These are phyloP conservation scores for Phyllostomus discolor DNA, from an alignment of 2,113 vertebrate species.

Conservation along the genomic window DNA sequence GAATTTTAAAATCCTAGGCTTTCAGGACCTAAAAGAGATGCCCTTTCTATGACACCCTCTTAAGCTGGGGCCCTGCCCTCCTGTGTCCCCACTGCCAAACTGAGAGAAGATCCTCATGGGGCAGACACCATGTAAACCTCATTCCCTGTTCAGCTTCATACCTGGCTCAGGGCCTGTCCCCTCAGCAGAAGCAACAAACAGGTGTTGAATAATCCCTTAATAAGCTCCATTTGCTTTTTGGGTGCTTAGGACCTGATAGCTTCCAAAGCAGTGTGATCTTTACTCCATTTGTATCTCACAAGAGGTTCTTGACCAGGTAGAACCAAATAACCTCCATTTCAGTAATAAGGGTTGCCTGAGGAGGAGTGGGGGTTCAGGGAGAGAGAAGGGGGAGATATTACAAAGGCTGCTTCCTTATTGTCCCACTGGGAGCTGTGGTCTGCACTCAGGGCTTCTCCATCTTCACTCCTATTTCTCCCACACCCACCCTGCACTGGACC, in stretches of 20 bases:
- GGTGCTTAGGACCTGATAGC: background rate
- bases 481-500: background rate
- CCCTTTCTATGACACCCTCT: background rate
- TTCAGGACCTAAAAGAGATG: background rate
- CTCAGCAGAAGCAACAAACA: background rate
- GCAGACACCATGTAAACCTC: background rate
- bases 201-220: background rate
- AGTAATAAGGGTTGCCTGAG: background rate
- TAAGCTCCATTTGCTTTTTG: background rate
- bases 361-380: background rate
- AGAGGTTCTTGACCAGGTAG: background rate
- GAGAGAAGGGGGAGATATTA: too few species aligned
- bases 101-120: background rate
- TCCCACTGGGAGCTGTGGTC: background rate
- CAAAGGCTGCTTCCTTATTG: background rate
- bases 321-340: background rate
- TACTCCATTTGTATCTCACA: background rate
- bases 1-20: background rate
- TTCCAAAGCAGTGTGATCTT: background rate
- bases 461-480: background rate
- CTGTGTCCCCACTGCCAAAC: accelerated
- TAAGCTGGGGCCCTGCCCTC: background rate
- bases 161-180: background rate
- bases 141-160: background rate
- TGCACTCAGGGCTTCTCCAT: background rate